These are phyloP conservation scores for Ptyas mucosa DNA, from an alignment of 2,113 vertebrate genomes.

Conservation along the genomic window DNA sequence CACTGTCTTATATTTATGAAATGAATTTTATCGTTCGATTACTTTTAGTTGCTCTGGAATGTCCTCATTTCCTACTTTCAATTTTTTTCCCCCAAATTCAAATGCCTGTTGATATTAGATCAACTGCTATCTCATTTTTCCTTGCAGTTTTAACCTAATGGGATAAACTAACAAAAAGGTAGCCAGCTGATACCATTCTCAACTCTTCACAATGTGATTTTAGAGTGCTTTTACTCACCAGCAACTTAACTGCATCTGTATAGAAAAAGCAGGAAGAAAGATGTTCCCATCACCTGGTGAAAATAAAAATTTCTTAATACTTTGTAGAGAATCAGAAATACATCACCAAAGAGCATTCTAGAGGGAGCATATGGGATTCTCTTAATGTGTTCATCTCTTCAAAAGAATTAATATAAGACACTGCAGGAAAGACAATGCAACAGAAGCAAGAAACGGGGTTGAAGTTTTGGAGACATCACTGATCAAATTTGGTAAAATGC, in stretches of 20 bases:
- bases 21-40: conserved; percentile 40
- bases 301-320: conserved; percentile 50
- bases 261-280: conserved; percentile 57
- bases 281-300: conserved; percentile 61
- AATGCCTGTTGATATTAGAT: conserved; percentile 49
- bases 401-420: conserved; percentile 51
- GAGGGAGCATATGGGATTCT: conserved; percentile 61
- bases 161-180: conserved; percentile 61
- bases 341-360: conserved; percentile 59
- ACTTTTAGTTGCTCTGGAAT: conserved; percentile 52
- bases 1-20: conserved; percentile 47
- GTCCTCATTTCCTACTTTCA: conserved; percentile 3
- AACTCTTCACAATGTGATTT: conserved; percentile 53
- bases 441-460: conserved; percentile 52
- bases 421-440: conserved; percentile 57
- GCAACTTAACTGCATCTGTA: conserved; percentile 47
- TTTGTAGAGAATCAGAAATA: conserved; percentile 68
- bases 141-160: conserved; percentile 44
- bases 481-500: conserved; percentile 10
- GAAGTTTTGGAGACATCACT: conserved; percentile 33
- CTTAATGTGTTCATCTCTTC: conserved; percentile 64
- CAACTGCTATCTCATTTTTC: conserved; percentile 31
- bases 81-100: conserved; percentile 34
- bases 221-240: neutral
- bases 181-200: conserved; percentile 52